Evolutionary conservation across 2,113 vertebrate genomes (phyloP).

Genomic region (Theristicus caerulescens): DNA sequence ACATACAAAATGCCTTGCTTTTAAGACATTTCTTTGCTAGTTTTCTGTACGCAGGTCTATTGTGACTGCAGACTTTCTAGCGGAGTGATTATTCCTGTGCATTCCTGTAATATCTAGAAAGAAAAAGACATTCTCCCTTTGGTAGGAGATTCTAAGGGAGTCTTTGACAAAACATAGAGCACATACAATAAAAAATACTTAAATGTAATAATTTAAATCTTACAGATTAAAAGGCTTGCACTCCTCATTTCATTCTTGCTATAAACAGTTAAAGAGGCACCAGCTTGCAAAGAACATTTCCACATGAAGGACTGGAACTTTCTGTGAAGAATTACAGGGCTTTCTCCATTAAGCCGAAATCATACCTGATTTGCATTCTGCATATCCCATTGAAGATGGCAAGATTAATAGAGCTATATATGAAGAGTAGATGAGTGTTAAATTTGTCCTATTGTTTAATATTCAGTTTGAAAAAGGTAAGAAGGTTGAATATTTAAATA

Average conservation of each 20-base stretch:
- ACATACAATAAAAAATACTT: neutral
- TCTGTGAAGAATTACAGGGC: neutral
- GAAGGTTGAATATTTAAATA: neutral
- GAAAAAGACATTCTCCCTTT: neutral
- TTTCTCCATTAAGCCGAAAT: neutral
- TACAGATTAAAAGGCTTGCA: rapidly evolving
- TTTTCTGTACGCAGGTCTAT: neutral
- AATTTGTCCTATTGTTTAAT: conserved; percentile 6
- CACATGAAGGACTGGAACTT: neutral
- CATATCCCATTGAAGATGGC: neutral
- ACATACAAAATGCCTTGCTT: neutral
- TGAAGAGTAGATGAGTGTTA: neutral
- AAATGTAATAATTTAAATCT: neutral
- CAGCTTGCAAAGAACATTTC: neutral
- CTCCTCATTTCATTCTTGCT: neutral
- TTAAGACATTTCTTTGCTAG: neutral
- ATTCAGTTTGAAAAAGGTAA: conserved; percentile 3
- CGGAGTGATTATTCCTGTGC: neutral
- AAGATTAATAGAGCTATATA: neutral
- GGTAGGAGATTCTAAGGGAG: neutral
- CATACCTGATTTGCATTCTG: neutral
- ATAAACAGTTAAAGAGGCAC: neutral
- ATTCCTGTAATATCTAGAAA: neutral
- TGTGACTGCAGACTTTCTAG: neutral
- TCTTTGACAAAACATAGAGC: neutral